Base-by-base conservation (phyloP, 2,113 vertebrate genomes). In the Aythya baeri region DNA sequence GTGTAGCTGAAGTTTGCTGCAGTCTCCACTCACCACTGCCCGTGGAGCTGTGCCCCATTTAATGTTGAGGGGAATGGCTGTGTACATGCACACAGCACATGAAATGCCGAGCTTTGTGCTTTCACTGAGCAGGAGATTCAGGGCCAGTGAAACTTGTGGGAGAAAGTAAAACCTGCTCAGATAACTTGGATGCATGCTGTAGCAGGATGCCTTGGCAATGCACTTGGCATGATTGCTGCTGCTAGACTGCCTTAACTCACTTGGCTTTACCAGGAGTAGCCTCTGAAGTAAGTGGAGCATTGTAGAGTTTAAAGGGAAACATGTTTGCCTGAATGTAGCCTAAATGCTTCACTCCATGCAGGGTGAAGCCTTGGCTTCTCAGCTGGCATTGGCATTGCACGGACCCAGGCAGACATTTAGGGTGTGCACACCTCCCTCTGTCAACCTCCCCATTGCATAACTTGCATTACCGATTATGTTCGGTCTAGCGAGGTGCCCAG, bases 241-340 rank as follows among this genome's bases (percentile, higher is more conserved):
- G 4, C 23, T 8, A 34, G 58, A 25, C 68, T 41, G 55, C 43
- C 61, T 22, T 26, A 31, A 54, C 57, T 86, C 17, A 0, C 62
- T 74, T 44, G 8, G 50, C 8, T 31, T 70, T 8, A 2, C 8
- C 2, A 34, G 71, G 36, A 77, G 46, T 1, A 49, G 31, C 36
- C 62, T 88, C 32, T 6, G 73, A 49, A 44, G 79, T 15, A 54
- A 86, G 41, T 46, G 44, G 7, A 66, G 32, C 10, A 6, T 52
- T 41, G 31, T 22, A 1, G 63, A 5, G 17, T 36, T 41, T 26
- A 2, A 71, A 81, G 32, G 22, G 57, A 72, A 55, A 41, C 7
- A 0, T 49, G 6, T 29, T 82, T 83, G 43, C 61, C 67, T 3
- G 38, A 32, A 20, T 0, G 1, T 31, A 58, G 78, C 36, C 71